Base-by-base conservation (phyloP, 1,140 invertebrate species). In the Argopecten irradians region DNA sequence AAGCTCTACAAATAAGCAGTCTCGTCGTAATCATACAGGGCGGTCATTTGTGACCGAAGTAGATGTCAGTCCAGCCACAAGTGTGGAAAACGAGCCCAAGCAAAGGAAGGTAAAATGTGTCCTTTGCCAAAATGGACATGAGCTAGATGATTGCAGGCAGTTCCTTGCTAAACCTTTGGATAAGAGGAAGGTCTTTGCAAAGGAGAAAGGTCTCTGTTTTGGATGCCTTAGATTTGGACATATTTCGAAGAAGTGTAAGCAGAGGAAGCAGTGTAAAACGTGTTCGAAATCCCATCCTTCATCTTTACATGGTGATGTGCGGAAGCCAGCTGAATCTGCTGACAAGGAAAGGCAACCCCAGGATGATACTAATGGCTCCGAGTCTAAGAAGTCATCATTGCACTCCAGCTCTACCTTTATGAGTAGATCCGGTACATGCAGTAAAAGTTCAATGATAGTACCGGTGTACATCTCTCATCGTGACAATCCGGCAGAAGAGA, bases 381-480 rank as follows among this genome's bases (percentile, higher is more conserved):
- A n/a, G n/a, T n/a, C n/a, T n/a, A n/a, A n/a, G n/a, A n/a, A n/a
- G n/a, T n/a, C n/a, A n/a, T n/a, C n/a, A n/a, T n/a, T n/a, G n/a
- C n/a, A n/a, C n/a, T n/a, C n/a, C n/a, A n/a, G n/a, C n/a, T n/a
- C n/a, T n/a, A n/a, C n/a, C n/a, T n/a, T n/a, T n/a, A n/a, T n/a
- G n/a, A n/a, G n/a, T n/a, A n/a, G n/a, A n/a, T n/a, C n/a, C n/a
- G n/a, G n/a, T n/a, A n/a, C n/a, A n/a, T n/a, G n/a, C n/a, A n/a
- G n/a, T n/a, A n/a, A n/a, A 71, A 55, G 83, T 39, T 32, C 22
- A 43, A 86, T 83, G 36, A 55, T 86, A 35, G 28, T 89, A 7
- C 88, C 85, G 9, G 88, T 89, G 39, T 89, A 86, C 43, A 22
- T 89, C 13, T 89, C 89, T n/a, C 85, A 87, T 86, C 14, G 32